Evolutionary conservation across 2,113 vertebrate genomes (phyloP).

Genomic region (Nesogale talazaci): DNA sequence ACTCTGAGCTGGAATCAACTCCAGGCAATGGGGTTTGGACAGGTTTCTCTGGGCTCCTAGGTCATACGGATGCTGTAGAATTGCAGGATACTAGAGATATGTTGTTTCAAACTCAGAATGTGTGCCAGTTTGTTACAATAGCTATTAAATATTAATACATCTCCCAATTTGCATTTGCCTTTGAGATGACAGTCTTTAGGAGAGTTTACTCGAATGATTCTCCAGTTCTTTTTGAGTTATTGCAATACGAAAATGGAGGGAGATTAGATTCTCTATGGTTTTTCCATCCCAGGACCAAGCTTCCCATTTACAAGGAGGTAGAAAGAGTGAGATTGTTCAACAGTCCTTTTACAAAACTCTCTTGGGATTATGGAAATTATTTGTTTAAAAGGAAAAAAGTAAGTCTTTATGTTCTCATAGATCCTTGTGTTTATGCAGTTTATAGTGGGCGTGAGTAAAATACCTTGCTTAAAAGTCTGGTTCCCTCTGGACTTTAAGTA

Average conservation of each 20-base stretch:
- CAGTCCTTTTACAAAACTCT: constrained; percentile 23
- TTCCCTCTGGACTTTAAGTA: background rate
- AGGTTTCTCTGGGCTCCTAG: background rate
- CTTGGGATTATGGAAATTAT: constrained; percentile 21
- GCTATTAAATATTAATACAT: too few relatives aligned
- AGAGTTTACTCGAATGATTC: too few relatives aligned
- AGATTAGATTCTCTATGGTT: background rate
- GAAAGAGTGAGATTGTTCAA: background rate
- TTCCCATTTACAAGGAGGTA: background rate
- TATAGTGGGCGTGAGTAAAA: background rate
- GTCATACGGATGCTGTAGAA: background rate
- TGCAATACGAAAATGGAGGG: too few relatives aligned
- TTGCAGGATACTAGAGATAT: too few relatives aligned
- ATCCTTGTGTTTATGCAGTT: constrained; percentile 14
- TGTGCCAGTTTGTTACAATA: too few relatives aligned
- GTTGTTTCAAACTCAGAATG: too few relatives aligned
- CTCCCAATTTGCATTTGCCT: too few relatives aligned
- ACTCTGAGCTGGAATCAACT: too few relatives aligned
- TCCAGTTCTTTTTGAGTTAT: too few relatives aligned
- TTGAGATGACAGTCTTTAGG: too few relatives aligned
- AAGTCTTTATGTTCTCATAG: background rate
- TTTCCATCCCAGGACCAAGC: background rate
- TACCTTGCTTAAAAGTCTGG: background rate
- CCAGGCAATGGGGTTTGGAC: background rate
- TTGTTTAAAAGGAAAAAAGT: constrained; percentile 9